Conservation (phyloP, 2,888 invertebrate species). For the Dryobotodes eremita region DNA sequence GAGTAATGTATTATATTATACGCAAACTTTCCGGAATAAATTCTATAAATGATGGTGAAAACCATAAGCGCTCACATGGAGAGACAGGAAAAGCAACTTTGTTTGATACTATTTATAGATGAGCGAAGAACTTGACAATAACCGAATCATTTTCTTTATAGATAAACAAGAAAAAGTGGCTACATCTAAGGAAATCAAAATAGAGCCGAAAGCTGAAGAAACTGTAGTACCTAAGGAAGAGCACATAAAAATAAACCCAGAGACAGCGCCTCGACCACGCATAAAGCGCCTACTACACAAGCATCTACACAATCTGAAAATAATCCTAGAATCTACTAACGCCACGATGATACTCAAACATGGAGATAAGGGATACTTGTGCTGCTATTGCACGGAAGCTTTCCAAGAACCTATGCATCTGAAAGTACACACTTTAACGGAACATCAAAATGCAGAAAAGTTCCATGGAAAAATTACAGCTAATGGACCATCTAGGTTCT, state of each 20-base stretch:
- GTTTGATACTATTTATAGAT: not conserved
- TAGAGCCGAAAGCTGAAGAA: conserved; percentile 6
- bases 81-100: not conserved
- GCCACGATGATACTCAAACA: conserved; percentile 41
- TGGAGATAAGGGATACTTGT: conserved; percentile 74
- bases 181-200: conserved; percentile 11
- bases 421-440: conserved; percentile 73
- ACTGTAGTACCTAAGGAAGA: not conserved
- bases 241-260: not conserved
- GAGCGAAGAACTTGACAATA: conserved; percentile 32
- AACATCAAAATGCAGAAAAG: conserved; percentile 29
- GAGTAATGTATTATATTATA: not conserved
- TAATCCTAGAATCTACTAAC: conserved; percentile 45
- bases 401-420: conserved; percentile 73
- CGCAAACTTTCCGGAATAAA: not conserved
- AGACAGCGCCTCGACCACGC: conserved; percentile 17
- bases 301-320: conserved; percentile 47
- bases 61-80: too few species aligned
- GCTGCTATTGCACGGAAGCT: conserved; percentile 73
- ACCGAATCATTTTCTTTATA: conserved; percentile 51
- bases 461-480: conserved; percentile 37
- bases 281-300: conserved; percentile 28
- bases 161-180: conserved; percentile 33
- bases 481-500: conserved; percentile 26
- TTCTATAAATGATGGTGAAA: not conserved